Evolutionary conservation across 2,888 invertebrate species (phyloP), one percentile per base, ranked within the genome.

Genomic region (Eristalis arbustorum): DNA sequence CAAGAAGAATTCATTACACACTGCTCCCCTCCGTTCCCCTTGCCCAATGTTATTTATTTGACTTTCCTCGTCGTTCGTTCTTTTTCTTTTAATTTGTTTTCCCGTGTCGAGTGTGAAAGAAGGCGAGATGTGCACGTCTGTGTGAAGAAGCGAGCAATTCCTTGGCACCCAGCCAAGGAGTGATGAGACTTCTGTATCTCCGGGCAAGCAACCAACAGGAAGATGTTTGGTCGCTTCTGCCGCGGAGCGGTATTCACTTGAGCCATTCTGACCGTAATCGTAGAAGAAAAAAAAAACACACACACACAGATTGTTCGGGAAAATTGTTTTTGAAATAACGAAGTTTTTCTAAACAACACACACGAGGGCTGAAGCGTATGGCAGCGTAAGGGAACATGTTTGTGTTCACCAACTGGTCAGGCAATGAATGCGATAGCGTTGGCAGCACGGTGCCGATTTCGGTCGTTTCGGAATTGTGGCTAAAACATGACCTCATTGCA

Each of bases 161-260:
- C 69, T 63, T 77, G 77, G 77, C 77, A 31, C 31, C 5, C 42
- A 25, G 66, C 75, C 75, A 75, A 57, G 13, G 11, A 59, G 25
- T 40, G 59, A 69, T 59, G 69, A 59, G 66, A 61, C 49, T 49
- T 18, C 49, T 49, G 31, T 31, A 49, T 49, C 49, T 49, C 49
- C 49, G 49, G 49, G 49, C 49, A 18, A 18, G 18, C 18, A 49
- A 42, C 23, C 40, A 28, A 6, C 42, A 34, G 72, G 25, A 73
- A 61, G 40, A 74, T 57, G 34, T 11, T 64, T 49, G 49, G 6
- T 18, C 49, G 49, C 49, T 18, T n/a, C 49, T 49, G 49, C 49
- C 49, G 49, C n/a, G 49, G 49, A 49, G 49, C 49, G 18, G 49
- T 49, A 23, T 11, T 59, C 40, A 49, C 18, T 49, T 49, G 49